These are phyloP conservation scores for Xestia sexstrigata DNA, from an alignment of 2,888 invertebrate genomes.

Conservation along the genomic window DNA sequence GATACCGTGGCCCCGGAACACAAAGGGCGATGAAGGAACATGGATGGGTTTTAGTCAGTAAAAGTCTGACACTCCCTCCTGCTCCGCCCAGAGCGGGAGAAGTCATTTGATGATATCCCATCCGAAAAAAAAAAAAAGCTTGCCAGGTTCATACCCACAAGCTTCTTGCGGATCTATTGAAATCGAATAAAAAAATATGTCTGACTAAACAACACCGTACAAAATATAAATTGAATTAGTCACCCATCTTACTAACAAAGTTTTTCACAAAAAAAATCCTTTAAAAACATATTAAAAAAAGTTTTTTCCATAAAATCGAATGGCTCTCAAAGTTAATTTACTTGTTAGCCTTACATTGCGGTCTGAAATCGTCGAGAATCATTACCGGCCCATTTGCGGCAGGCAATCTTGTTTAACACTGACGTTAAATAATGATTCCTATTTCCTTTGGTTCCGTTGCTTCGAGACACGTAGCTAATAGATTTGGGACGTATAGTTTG, in stretches of 20 bases:
- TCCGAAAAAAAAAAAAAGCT: too few relatives aligned
- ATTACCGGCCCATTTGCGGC: constrained; percentile 87
- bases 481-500: constrained; percentile 48
- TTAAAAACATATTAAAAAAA: constrained; percentile 50
- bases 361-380: constrained; percentile 77
- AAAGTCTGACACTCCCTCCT: too few relatives aligned
- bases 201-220: not conserved
- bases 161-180: not conserved
- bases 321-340: constrained; percentile 70
- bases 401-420: constrained; percentile 86
- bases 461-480: constrained; percentile 64
- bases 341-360: constrained; percentile 69
- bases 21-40: too few relatives aligned
- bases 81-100: too few relatives aligned
- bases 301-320: constrained; percentile 61
- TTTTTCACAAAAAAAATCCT: constrained; percentile 30
- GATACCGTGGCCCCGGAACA: too few relatives aligned
- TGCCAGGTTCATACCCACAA: not conserved
- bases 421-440: constrained; percentile 88
- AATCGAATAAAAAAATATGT: not conserved
- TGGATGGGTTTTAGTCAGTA: too few relatives aligned
- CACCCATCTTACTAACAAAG: constrained; percentile 9
- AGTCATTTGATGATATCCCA: too few relatives aligned
- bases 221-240: constrained; percentile 11
- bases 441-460: constrained; percentile 80